Conservation (phyloP, 2,113 vertebrate species). For the Cheirogaleus medius region DNA sequence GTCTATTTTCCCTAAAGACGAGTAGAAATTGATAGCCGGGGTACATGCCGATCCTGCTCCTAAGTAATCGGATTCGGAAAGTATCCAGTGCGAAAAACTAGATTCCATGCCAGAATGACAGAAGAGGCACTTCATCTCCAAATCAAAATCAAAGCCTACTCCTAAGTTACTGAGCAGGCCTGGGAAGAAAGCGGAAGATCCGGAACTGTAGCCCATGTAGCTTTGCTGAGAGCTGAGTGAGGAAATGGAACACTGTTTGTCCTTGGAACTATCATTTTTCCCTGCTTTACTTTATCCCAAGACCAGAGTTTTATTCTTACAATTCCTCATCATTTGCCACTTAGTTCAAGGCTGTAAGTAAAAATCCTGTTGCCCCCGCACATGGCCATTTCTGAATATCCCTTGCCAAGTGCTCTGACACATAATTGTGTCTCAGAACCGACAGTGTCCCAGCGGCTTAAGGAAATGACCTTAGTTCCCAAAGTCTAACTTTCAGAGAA, state of each 20-base stretch:
- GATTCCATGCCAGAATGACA: neutral
- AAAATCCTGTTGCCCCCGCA: neutral
- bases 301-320: neutral
- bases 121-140: neutral
- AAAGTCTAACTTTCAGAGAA: neutral
- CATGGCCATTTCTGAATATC: neutral
- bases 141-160: neutral
- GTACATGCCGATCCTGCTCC: neutral
- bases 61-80: neutral
- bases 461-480: slow-evolving; percentile 32
- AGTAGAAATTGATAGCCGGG: neutral
- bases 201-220: neutral
- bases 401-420: neutral
- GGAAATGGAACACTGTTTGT: neutral
- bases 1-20: neutral
- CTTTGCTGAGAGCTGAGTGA: neutral
- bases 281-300: neutral
- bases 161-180: neutral
- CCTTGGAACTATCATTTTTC: neutral
- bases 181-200: fast-evolving
- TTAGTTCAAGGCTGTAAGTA: neutral
- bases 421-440: neutral
- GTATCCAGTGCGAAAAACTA: neutral
- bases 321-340: neutral
- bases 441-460: neutral